These are phyloP conservation scores for Ectemnius lituratus DNA, from an alignment of 2,888 invertebrate species.

Conservation along the genomic window DNA sequence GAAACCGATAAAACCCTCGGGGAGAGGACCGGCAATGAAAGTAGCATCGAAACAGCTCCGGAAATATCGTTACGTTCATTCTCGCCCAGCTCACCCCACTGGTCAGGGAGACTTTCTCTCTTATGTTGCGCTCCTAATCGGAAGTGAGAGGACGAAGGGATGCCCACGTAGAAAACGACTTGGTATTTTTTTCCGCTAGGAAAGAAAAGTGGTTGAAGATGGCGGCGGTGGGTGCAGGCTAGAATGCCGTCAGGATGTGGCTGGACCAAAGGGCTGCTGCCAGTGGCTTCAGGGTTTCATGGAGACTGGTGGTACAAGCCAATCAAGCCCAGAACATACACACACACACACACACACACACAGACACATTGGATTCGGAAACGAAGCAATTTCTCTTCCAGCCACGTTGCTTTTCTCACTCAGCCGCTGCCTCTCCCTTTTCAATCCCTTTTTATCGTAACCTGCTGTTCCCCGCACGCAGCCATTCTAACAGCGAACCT, in stretches of 20 bases:
- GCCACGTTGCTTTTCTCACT: slow-evolving; percentile 61
- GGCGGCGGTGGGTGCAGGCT: slow-evolving; percentile 22
- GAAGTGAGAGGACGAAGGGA: slow-evolving; percentile 40
- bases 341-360: slow-evolving; percentile 1
- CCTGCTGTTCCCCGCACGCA: neutral
- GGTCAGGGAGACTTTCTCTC: no score
- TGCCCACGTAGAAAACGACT: slow-evolving; percentile 47
- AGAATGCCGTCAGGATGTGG: slow-evolving; percentile 42
- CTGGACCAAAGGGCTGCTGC: slow-evolving; percentile 28
- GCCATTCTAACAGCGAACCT: slow-evolving; percentile 38
- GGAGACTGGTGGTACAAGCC: slow-evolving; percentile 48
- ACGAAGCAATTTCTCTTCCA: slow-evolving; percentile 71
- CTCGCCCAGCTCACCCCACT: neutral
- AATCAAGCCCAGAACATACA: slow-evolving; percentile 67
- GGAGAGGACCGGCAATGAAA: neutral
- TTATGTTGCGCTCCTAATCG: slow-evolving; percentile 50
- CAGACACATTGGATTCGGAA: slow-evolving; percentile 63
- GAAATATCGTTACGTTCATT: slow-evolving; percentile 29
- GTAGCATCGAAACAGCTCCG: slow-evolving; percentile 15
- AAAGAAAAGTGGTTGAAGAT: slow-evolving; percentile 33
- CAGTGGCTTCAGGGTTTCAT: slow-evolving; percentile 7
- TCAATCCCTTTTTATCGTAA: neutral
- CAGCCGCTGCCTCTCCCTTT: neutral
- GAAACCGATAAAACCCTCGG: slow-evolving; percentile 7
- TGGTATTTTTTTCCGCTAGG: slow-evolving; percentile 40